Conservation (phyloP, 2,113 vertebrate species). For the Varanus komodoensis region DNA sequence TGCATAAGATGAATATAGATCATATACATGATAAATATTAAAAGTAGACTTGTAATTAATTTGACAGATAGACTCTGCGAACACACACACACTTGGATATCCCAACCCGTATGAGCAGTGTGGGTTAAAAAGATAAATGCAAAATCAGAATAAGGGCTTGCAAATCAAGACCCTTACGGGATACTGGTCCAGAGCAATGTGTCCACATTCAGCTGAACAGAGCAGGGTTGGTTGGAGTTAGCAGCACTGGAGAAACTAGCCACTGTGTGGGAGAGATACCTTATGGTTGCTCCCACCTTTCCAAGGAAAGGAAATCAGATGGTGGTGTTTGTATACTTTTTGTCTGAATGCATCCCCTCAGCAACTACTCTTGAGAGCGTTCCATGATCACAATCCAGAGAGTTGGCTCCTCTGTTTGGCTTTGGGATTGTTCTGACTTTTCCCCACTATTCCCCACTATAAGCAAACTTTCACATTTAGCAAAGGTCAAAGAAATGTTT, state of each 20-base stretch:
- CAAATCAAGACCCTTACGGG: not conserved
- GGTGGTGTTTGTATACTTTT: not conserved
- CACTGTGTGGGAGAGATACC: not conserved
- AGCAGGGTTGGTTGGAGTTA: not conserved
- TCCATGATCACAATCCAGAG: not conserved
- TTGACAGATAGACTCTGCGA: constrained; percentile 9
- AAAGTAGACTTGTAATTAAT: constrained; percentile 25
- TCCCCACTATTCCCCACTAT: not conserved
- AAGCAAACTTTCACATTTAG: not conserved
- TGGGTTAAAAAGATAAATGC: not conserved
- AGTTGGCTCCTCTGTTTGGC: too few species aligned
- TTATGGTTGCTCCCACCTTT: not conserved
- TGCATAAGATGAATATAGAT: constrained; percentile 33
- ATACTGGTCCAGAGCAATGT: constrained; percentile 3
- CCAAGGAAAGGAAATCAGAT: not conserved
- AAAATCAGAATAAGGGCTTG: constrained; percentile 6
- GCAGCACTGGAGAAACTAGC: not conserved
- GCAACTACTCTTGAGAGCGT: not conserved
- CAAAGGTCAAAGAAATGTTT: not conserved
- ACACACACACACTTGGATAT: not conserved
- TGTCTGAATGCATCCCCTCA: not conserved
- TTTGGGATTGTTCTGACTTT: not conserved
- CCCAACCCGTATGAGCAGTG: not conserved
- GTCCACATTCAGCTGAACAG: not conserved
- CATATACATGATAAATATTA: constrained; percentile 26